Conservation (phyloP, 2,113 vertebrate species). For the Rhipidura dahli region DNA sequence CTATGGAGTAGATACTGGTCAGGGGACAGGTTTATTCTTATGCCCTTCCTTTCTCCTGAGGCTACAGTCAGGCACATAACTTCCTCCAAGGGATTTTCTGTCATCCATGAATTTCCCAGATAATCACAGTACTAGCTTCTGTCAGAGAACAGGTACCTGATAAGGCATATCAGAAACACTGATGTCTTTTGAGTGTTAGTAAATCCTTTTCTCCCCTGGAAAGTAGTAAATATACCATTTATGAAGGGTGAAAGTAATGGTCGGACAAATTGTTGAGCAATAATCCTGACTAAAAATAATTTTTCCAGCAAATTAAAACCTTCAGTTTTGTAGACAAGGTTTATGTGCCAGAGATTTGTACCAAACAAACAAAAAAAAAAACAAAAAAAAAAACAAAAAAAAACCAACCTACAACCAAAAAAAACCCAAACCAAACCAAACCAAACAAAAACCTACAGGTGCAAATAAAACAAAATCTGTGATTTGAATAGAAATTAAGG, state of each 20-base stretch:
- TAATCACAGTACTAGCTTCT: not conserved
- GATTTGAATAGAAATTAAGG: not conserved
- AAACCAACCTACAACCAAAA: too few species aligned
- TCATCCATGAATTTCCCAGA: not conserved
- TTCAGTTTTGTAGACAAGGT: not conserved
- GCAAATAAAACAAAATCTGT: not conserved
- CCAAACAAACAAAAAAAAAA: not conserved
- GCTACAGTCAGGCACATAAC: not conserved
- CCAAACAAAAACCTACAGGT: rapidly evolving
- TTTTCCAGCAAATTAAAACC: not conserved
- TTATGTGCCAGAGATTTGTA: not conserved
- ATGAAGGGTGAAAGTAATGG: not conserved
- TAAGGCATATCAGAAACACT: not conserved
- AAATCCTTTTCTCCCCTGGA: not conserved
- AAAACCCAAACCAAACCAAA: not conserved
- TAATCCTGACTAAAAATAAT: not conserved
- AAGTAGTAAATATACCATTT: not conserved
- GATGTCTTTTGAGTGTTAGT: not conserved
- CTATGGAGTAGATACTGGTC: not conserved
- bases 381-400: too few species aligned
- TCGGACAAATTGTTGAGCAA: not conserved
- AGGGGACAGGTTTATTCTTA: not conserved
- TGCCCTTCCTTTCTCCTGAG: not conserved
- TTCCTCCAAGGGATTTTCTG: not conserved
- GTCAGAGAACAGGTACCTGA: not conserved